These are phyloP conservation scores for Clarias macrocephalus DNA, from an alignment of 2,113 vertebrate species.

Conservation along the genomic window DNA sequence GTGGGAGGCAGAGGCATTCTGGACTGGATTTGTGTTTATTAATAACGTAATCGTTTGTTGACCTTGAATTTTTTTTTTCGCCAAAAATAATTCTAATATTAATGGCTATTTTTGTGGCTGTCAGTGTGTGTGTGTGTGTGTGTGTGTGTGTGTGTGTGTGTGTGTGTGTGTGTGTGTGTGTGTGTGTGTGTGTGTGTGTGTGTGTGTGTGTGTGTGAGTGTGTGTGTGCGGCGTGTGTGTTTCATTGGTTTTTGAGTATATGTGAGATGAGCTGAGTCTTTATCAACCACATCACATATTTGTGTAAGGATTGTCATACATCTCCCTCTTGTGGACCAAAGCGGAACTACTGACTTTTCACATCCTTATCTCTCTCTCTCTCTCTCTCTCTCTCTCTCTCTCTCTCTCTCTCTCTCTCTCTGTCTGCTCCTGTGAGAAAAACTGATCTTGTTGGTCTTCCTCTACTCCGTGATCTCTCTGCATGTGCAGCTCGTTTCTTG, in stretches of 20 bases:
- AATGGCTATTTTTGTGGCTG: background rate
- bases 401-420: slow-evolving; percentile 49
- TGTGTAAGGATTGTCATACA: slow-evolving; percentile 85
- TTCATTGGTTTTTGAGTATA: background rate
- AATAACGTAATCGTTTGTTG: background rate
- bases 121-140: background rate
- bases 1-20: background rate
- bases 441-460: slow-evolving; percentile 33
- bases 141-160: background rate
- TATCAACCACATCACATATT: background rate
- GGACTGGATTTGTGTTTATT: background rate
- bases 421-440: slow-evolving; percentile 27
- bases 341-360: slow-evolving; percentile 41
- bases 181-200: background rate
- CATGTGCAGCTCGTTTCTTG: slow-evolving; percentile 55
- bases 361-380: slow-evolving; percentile 39
- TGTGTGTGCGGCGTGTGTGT: background rate
- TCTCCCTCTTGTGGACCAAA: slow-evolving; percentile 93
- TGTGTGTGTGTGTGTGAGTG: background rate
- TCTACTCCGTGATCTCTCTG: slow-evolving; percentile 41
- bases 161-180: background rate
- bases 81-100: background rate
- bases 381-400: slow-evolving; percentile 42
- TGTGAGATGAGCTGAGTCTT: slow-evolving; percentile 39
- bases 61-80: background rate